Evolutionary conservation across 2,797 vertebrate genomes (phyloP).

Genomic region (Euphonia xanthogaster): DNA sequence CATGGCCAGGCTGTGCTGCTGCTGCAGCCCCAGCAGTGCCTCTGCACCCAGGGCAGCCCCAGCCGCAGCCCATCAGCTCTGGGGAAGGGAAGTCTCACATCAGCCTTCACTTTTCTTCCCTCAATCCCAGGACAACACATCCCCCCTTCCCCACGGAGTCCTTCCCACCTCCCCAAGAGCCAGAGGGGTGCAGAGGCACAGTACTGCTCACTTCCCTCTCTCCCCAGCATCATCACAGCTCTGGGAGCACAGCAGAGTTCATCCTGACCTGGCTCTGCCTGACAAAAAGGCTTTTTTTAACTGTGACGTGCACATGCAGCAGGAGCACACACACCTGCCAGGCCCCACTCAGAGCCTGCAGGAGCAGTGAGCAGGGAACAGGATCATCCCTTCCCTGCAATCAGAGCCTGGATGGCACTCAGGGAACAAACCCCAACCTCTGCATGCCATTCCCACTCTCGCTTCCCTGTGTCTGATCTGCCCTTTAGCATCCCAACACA

Average conservation of each 20-base stretch:
- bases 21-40: neutral
- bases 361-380: neutral
- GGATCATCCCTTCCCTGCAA: neutral
- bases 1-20: neutral
- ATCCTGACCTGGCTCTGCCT: neutral
- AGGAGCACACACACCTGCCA: neutral
- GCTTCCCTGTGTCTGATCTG: neutral
- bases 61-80: accelerated
- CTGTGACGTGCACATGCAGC: neutral
- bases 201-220: neutral
- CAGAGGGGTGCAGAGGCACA: neutral
- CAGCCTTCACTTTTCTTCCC: neutral
- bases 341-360: neutral
- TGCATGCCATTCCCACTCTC: neutral
- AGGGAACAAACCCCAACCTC: neutral
- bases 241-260: neutral
- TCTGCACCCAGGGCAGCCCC: neutral
- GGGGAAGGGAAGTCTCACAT: neutral
- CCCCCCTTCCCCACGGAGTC: neutral
- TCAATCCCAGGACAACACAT: neutral
- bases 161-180: neutral
- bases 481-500: neutral
- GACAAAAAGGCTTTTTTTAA: neutral
- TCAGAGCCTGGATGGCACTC: neutral
- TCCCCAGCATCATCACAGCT: neutral